Percentiles rank a stretch among this genome's conserved stretches.
Evolutionary conservation across 2,888 invertebrate species (phyloP).

Genomic region (Malacosoma neustria): DNA sequence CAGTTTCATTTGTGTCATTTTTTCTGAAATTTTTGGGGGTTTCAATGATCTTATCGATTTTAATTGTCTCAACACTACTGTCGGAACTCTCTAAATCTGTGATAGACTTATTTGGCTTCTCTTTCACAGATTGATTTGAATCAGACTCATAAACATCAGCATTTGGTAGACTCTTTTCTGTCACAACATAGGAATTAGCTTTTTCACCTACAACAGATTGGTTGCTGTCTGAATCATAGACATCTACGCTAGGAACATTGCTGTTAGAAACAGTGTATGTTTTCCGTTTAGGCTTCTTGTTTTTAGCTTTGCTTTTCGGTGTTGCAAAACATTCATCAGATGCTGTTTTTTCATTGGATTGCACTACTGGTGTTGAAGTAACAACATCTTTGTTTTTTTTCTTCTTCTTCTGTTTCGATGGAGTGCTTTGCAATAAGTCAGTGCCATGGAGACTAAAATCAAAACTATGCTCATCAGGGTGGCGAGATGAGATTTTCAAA

Average conservation of each 20-base stretch:
- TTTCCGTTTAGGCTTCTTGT: slow-evolving; percentile 51
- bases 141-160: slow-evolving; percentile 75
- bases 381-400: slow-evolving; percentile 47
- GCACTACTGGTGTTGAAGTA: slow-evolving; percentile 38
- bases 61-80: slow-evolving; percentile 18
- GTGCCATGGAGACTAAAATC: slow-evolving; percentile 67
- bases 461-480: slow-evolving; percentile 49
- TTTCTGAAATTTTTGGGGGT: slow-evolving; percentile 13
- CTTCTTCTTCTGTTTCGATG: slow-evolving; percentile 56
- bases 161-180: slow-evolving; percentile 50
- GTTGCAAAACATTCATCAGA: slow-evolving; percentile 57
- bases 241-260: slow-evolving; percentile 58
- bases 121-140: slow-evolving; percentile 46
- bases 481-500: slow-evolving; percentile 59
- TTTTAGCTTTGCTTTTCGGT: slow-evolving; percentile 63
- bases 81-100: slow-evolving; percentile 27
- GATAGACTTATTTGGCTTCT: slow-evolving; percentile 13
- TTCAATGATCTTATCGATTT: slow-evolving; percentile 13
- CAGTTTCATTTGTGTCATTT: slow-evolving; percentile 13
- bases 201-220: slow-evolving; percentile 40
- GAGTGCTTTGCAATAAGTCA: slow-evolving; percentile 48
- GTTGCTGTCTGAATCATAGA: slow-evolving; percentile 76
- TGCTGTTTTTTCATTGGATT: slow-evolving; percentile 16
- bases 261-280: slow-evolving; percentile 47
- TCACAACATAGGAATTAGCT: slow-evolving; percentile 39